Percentiles rank a stretch among this genome's conserved stretches.
Conservation (phyloP, 2,888 invertebrate genomes). For the Meliscaeva auricollis region DNA sequence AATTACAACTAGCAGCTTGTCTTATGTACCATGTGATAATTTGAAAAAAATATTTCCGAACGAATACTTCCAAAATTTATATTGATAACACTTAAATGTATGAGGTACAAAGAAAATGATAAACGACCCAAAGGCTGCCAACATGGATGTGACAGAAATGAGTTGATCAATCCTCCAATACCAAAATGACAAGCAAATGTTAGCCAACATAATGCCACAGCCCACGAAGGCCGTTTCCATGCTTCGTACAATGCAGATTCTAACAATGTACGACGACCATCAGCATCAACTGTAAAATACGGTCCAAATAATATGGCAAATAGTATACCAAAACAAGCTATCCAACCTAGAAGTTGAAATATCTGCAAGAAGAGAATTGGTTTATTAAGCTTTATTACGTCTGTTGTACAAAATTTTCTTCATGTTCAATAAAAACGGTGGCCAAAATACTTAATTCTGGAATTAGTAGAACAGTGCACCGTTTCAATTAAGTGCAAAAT, state of each 20-base stretch:
- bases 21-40: constrained; percentile 63
- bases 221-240: constrained; percentile 71
- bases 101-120: constrained; percentile 71
- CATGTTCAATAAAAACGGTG: too few relatives aligned
- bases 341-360: constrained; percentile 56
- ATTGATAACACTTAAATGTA: constrained; percentile 59
- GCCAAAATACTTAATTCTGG: too few relatives aligned
- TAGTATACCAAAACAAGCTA: constrained; percentile 41
- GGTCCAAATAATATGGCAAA: constrained; percentile 62
- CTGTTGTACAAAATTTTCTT: too few relatives aligned
- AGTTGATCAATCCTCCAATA: constrained; percentile 72
- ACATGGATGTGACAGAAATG: constrained; percentile 62
- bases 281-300: constrained; percentile 31
- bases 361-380: not conserved
- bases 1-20: too few relatives aligned
- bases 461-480: too few relatives aligned
- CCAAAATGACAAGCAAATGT: constrained; percentile 75
- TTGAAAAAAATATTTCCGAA: constrained; percentile 45
- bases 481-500: too few relatives aligned
- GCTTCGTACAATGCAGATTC: constrained; percentile 72
- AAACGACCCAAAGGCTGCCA: constrained; percentile 75
- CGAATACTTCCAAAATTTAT: constrained; percentile 33
- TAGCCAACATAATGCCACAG: constrained; percentile 70
- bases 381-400: too few relatives aligned
- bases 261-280: constrained; percentile 21